A percentile compares a stretch with the other conserved stretches of the same genome.
These are phyloP conservation scores for Shinisaurus crocodilurus DNA, from an alignment of 2,113 vertebrate genomes.

Conservation along the genomic window DNA sequence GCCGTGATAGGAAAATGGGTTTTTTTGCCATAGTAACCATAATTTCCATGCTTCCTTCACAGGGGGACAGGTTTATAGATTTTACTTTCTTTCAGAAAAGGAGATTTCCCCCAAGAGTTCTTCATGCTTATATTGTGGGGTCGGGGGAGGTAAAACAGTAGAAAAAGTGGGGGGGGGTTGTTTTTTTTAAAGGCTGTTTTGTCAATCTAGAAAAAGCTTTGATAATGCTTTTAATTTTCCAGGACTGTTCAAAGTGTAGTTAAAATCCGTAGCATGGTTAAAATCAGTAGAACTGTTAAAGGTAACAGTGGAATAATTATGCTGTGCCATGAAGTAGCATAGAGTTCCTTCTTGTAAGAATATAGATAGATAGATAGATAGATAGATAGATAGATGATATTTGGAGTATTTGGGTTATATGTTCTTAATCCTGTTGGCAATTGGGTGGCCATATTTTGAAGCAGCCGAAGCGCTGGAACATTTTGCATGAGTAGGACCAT, in stretches of 20 bases:
- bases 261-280: constrained; percentile 58
- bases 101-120: not conserved
- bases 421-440: not conserved
- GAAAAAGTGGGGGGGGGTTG: too few species aligned
- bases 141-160: too few species aligned
- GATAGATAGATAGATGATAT: accelerated
- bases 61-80: constrained; percentile 39
- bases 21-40: constrained; percentile 34
- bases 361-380: too few species aligned
- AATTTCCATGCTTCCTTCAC: constrained; percentile 63
- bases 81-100: constrained; percentile 45
- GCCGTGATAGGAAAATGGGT: not conserved
- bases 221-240: constrained; percentile 48
- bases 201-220: constrained; percentile 40
- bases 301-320: constrained; percentile 70
- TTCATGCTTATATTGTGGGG: not conserved
- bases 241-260: constrained; percentile 41
- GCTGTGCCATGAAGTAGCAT: constrained; percentile 67
- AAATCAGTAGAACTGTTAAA: constrained; percentile 66
- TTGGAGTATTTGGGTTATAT: not conserved
- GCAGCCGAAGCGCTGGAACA: not conserved
- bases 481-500: not conserved
- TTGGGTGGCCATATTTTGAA: not conserved
- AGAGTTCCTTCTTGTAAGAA: constrained; percentile 63
- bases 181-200: constrained; percentile 33